Conservation (phyloP, 2,888 invertebrate species). For the Sarcophaga variegata region DNA sequence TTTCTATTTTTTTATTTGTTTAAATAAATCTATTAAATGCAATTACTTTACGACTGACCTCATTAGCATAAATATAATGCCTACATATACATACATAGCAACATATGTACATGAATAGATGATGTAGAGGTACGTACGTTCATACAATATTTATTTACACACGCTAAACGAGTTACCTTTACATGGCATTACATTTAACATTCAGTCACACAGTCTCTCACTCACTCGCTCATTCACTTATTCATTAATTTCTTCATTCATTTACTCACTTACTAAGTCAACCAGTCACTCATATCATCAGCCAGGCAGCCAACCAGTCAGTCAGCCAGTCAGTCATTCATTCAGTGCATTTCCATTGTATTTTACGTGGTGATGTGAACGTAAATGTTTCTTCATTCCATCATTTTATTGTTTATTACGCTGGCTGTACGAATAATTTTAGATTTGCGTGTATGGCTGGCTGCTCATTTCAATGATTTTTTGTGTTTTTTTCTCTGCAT, state of each 20-base stretch:
- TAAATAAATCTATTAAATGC: constrained; percentile 63
- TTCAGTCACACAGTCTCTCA: constrained; percentile 11
- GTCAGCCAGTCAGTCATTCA: neutral
- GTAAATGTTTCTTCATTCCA: constrained; percentile 42
- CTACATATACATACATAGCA: neutral
- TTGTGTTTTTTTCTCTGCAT: neutral
- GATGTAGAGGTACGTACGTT: neutral
- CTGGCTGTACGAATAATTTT: constrained; percentile 6
- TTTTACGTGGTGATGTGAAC: neutral
- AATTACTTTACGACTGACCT: constrained; percentile 65
- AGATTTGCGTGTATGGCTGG: constrained; percentile 33
- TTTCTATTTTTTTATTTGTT: constrained; percentile 39
- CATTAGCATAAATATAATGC: constrained; percentile 55
- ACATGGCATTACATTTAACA: constrained; percentile 41
- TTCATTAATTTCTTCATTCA: neutral
- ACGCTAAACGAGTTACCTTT: constrained; percentile 45
- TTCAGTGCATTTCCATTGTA: neutral
- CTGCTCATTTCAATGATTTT: too few species aligned
- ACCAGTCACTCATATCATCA: constrained; percentile 7
- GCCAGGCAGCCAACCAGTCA: neutral
- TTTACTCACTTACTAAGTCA: neutral
- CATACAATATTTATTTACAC: constrained; percentile 20
- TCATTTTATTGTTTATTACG: too few species aligned
- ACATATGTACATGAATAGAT: neutral
- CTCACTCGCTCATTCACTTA: neutral